A percentile compares a stretch with the other conserved stretches of the same genome.
Conservation (phyloP, 1,140 invertebrate genomes). For the Phthorimaea operculella region DNA sequence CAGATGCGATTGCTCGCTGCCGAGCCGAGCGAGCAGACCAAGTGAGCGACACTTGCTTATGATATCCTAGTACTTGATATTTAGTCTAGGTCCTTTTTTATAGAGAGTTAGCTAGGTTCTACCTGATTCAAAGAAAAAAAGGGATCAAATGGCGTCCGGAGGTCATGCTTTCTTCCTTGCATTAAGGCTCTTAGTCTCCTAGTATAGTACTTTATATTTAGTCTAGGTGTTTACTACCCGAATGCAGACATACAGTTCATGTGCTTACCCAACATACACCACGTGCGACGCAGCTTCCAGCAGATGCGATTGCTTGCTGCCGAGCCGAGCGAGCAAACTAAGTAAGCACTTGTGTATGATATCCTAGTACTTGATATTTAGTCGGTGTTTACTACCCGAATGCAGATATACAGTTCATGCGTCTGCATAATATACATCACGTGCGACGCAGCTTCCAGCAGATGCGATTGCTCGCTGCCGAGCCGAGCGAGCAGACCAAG, state of each 20-base stretch:
- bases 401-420: constrained; percentile 97
- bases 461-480: constrained; percentile 79
- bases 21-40: constrained; percentile 73
- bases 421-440: constrained; percentile 95
- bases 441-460: constrained; percentile 89
- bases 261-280: constrained; percentile 97
- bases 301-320: constrained; percentile 80
- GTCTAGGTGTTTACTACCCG: constrained; percentile 80
- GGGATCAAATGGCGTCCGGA: too few species aligned
- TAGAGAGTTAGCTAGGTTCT: too few species aligned
- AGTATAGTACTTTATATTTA: constrained; percentile 51
- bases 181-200: too few species aligned
- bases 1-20: constrained; percentile 81
- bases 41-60: too few species aligned
- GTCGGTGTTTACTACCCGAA: constrained; percentile 95
- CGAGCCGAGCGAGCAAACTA: constrained; percentile 78
- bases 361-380: too few species aligned
- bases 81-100: too few species aligned
- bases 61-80: too few species aligned
- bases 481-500: constrained; percentile 81
- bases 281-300: constrained; percentile 89
- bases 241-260: constrained; percentile 96
- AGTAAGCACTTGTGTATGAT: too few species aligned
- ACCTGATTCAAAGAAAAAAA: too few species aligned
- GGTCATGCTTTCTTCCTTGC: too few species aligned